Percentiles rank a stretch among this genome's conserved stretches.
phyloP scores from a whole-genome alignment of 2,113 vertebrate species.

The Procapra przewalskii region DNA sequence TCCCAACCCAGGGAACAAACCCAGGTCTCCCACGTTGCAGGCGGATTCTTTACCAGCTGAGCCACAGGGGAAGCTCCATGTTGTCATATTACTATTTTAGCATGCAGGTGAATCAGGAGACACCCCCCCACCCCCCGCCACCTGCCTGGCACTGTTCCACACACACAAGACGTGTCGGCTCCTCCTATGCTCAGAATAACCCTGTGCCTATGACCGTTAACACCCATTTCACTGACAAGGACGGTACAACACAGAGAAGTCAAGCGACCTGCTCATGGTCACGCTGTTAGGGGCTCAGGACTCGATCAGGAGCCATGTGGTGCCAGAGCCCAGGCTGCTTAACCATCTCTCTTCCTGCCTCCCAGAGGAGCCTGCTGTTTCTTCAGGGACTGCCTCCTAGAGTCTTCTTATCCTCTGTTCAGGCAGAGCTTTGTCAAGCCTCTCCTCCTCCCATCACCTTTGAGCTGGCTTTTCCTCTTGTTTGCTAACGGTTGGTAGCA shows the following conservation, averaged over 20 bases:
- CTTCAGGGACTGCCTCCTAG: background rate
- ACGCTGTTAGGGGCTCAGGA: background rate
- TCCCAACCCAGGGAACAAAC: background rate
- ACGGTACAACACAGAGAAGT: background rate
- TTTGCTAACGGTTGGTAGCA: background rate
- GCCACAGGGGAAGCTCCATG: background rate
- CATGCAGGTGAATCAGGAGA: background rate
- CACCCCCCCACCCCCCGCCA: rapidly evolving
- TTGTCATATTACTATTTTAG: too few relatives aligned
- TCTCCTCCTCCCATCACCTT: background rate
- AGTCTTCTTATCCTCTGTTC: background rate
- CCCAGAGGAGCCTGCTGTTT: background rate
- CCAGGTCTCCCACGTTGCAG: background rate
- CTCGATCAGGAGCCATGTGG: background rate
- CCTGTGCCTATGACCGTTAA: rapidly evolving
- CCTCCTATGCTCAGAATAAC: background rate
- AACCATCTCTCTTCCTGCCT: background rate
- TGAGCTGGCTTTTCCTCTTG: background rate
- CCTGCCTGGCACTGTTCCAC: background rate
- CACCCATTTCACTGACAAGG: background rate
- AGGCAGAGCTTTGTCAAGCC: background rate
- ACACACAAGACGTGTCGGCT: rapidly evolving
- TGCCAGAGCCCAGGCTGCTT: background rate
- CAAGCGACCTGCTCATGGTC: background rate
- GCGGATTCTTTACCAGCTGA: background rate